Conservation (phyloP, 2,888 invertebrate genomes). For the Microplitis manilae region DNA sequence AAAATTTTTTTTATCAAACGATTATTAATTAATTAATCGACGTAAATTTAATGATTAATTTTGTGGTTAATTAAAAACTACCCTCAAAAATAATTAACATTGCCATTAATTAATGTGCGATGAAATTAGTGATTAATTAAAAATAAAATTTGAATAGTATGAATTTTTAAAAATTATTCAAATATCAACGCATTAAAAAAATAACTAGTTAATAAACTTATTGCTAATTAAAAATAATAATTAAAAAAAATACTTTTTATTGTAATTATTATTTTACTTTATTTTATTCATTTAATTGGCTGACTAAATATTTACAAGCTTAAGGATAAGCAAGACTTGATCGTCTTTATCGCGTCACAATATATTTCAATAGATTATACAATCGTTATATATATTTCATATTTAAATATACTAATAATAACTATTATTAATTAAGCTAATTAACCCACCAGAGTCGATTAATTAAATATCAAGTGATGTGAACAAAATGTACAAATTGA, state of each 20-base stretch:
- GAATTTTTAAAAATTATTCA: neutral
- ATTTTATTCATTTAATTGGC: constrained; percentile 3
- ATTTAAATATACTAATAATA: neutral
- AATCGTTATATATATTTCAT: neutral
- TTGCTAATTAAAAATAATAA: constrained; percentile 1
- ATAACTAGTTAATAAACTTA: neutral
- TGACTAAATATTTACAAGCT: constrained; percentile 31
- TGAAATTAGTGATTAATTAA: too few species aligned
- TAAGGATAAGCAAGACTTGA: constrained; percentile 9
- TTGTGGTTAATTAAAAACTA: too few species aligned
- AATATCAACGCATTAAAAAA: neutral
- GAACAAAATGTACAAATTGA: constrained; percentile 16
- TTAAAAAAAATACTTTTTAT: constrained; percentile 31
- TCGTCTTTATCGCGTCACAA: neutral
- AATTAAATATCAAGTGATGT: neutral
- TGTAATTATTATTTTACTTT: neutral
- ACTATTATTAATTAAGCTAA: neutral
- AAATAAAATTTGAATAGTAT: too few species aligned
- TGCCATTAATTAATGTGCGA: too few species aligned
- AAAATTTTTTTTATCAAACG: too few species aligned
- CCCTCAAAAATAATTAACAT: too few species aligned
- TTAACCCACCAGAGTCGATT: neutral
- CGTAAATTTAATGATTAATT: too few species aligned
- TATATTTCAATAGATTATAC: neutral
- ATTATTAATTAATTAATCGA: too few species aligned